A percentile compares a stretch with the other conserved stretches of the same genome.
phyloP scores from a whole-genome alignment of 2,113 vertebrate species.

The Excalfactoria chinensis region DNA sequence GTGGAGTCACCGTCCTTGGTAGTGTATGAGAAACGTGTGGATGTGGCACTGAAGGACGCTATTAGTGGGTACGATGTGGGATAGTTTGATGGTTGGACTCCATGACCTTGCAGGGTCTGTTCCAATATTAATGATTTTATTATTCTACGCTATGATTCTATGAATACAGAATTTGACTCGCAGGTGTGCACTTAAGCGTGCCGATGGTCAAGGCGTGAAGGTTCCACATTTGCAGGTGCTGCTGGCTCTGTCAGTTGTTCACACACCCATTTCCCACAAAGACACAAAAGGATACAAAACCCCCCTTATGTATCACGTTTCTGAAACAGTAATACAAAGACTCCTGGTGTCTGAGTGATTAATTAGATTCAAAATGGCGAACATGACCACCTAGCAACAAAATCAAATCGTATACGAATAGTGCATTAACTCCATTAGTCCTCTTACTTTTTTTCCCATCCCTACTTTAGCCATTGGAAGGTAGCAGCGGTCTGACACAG shows the following conservation, averaged over 20 bases:
- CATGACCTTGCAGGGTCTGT: no score
- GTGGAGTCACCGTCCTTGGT: no score
- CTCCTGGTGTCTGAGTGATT: constrained; percentile 8
- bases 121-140: no score
- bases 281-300: not conserved
- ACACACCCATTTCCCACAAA: not conserved
- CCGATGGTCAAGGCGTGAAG: not conserved
- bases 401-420: not conserved
- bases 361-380: constrained; percentile 41
- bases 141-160: not conserved
- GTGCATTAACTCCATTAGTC: not conserved
- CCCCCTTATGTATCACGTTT: not conserved
- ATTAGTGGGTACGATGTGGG: no score
- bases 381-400: not conserved
- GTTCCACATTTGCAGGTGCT: not conserved
- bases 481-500: not conserved
- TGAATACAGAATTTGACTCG: not conserved
- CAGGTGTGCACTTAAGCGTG: not conserved
- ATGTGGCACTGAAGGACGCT: no score
- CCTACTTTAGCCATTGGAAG: not conserved
- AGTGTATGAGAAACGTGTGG: no score
- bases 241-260: not conserved
- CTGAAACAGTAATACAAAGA: not conserved
- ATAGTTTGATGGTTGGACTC: no score
- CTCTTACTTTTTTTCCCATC: not conserved